Base-by-base conservation (phyloP, 2,113 vertebrate species). In the Phainopepla nitens region DNA sequence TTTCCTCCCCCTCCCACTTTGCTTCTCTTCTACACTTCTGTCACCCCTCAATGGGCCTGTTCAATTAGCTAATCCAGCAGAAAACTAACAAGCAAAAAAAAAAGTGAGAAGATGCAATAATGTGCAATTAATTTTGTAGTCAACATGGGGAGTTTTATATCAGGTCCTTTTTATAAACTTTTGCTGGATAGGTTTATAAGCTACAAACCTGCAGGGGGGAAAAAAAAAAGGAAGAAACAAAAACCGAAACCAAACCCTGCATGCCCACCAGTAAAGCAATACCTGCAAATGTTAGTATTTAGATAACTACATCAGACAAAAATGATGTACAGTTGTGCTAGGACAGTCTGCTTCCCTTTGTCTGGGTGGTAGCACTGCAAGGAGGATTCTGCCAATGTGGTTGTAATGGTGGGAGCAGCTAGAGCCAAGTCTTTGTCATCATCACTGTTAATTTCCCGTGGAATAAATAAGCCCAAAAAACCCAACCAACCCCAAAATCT, bases 41-140 rank as follows among this genome's bases (percentile, higher is more conserved):
- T 66, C 66, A 57, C 54, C 23, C n/a, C 62, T 93, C 13, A 0
- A 49, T 53, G 57, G n/a, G 28, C 33, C 49, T 66, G 45, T 47
- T 82, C 69, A 78, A 56, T 84, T 82, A 87, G 51, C 10, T 84
- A 93, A 89, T 54, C 53, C 69, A 91, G 56, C 69, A 94, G 27
- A 93, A 96, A 82, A 83, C 42, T 87, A 94, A 87, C 27, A 78
- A 80, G 36, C 3, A 33, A 36, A 53, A 65, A 41, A 82, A 82
- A 82, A 72, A n/a, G 21, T 16, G 13, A 62, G 71, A 92, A 60
- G 18, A 89, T 73, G 27, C 33, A 82, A 69, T 87, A 91, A 71
- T 16, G 10, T 87, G 23, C 85, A 89, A 82, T 20, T 36, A 87
- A 84, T 84, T 87, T 91, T 91, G 87, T 29, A 68, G 53, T 45